Evolutionary conservation across 2,888 invertebrate genomes (phyloP), one percentile per base, ranked within the genome.

Genomic region (Globia sparganii): DNA sequence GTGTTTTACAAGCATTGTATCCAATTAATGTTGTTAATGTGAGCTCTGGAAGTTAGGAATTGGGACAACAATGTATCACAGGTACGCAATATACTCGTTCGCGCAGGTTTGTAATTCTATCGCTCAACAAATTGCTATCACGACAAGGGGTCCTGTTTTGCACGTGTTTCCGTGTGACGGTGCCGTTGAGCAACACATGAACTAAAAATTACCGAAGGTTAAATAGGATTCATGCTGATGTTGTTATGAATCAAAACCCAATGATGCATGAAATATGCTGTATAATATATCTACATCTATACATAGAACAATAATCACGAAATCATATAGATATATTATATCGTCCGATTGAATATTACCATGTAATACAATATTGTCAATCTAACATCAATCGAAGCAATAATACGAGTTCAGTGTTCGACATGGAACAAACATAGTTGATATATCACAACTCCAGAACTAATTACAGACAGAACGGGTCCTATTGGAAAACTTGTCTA

Each of bases 21-120:
- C 79, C 87, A 89, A 85, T 86, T 87, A 90, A 82, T 83, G 79
- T 72, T 72, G 62, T 84, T 83, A 89, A 84, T 80, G 71, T 73
- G 87, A 87, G 85, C 78, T 70, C 69, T 69, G 61, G 75, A 56
- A 53, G 53, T 81, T 72, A 49, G 40, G 67, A 87, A 87, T 67
- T 83, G 65, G 86, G 71, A 67, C 79, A 86, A 69, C 72, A 56
- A 84, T 82, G 81, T 87, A 85, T 88, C 81, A 78, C 78, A 85
- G 86, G 79, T 80, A 81, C 75, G 81, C 81, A 81, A 80, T 77
- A 68, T 65, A 64, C 40, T 83, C 75, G 65, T n/a, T 49, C 21
- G 73, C 58, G 31, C 61, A 59, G 56, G 59, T 81, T 72, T 81
- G 75, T 80, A 80, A 83, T 65, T 83, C 70, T 40, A 81, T 82